Evolutionary conservation across 2,888 invertebrate genomes (phyloP).

Genomic region (Orthosia incerta): DNA sequence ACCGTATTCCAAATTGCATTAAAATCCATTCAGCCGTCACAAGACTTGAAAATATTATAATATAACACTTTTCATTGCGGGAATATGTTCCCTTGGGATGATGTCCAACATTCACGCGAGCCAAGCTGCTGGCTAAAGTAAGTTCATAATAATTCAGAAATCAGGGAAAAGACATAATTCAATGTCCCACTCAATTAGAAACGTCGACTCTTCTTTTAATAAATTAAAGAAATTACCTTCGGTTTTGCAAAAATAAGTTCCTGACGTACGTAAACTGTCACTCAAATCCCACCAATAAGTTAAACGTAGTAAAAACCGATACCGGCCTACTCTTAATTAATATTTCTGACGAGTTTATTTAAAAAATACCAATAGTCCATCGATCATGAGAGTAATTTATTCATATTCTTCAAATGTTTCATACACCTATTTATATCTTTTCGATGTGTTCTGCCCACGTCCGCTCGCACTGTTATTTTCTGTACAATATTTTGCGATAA

Average conservation of each 20-base stretch:
- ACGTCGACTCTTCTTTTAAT: neutral
- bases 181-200: no score
- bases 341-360: constrained; percentile 4
- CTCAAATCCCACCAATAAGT: neutral
- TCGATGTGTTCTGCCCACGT: neutral
- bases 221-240: neutral
- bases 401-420: neutral
- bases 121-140: no score
- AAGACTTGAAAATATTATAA: no score
- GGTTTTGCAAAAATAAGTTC: neutral
- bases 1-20: no score
- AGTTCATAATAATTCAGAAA: no score
- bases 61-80: no score
- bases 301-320: neutral
- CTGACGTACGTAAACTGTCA: neutral
- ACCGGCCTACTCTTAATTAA: neutral
- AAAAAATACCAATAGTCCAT: constrained; percentile 7
- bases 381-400: constrained; percentile 32
- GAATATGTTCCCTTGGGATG: no score
- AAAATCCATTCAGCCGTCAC: no score
- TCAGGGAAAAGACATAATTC: no score
- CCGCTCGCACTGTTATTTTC: neutral
- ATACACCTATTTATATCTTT: neutral
- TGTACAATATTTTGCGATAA: neutral
- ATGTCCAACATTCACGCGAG: no score